phyloP scores from a whole-genome alignment of 2,113 vertebrate genomes.

The Mionectes macconnelli region DNA sequence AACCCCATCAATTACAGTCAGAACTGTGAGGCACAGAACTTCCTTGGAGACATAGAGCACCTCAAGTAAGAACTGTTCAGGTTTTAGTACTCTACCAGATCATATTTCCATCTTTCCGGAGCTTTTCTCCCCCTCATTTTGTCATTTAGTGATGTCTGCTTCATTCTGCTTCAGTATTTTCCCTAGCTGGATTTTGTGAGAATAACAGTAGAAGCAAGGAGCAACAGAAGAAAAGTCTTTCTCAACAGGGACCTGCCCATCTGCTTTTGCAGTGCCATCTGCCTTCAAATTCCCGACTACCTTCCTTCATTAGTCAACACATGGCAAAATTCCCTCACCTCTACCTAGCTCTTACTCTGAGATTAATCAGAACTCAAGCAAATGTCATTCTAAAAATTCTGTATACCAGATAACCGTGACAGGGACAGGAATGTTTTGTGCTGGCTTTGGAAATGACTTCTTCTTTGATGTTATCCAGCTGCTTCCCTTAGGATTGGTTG shows the following conservation, averaged over 20 bases:
- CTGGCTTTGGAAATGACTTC: neutral
- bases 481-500: neutral
- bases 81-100: neutral
- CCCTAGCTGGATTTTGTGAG: conserved; percentile 46
- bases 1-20: neutral
- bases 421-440: neutral
- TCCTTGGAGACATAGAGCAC: neutral
- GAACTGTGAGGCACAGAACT: neutral
- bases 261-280: neutral
- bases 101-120: neutral
- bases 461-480: neutral
- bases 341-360: neutral
- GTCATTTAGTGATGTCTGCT: conserved; percentile 55
- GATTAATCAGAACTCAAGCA: neutral
- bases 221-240: neutral
- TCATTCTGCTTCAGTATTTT: conserved; percentile 53
- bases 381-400: neutral
- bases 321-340: neutral
- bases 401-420: neutral
- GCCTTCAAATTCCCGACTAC: neutral
- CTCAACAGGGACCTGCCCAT: neutral
- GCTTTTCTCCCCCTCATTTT: neutral
- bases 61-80: neutral
- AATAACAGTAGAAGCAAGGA: neutral
- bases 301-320: neutral